Evolutionary conservation across 2,888 invertebrate species (phyloP).

Genomic region (Dynastes maya): DNA sequence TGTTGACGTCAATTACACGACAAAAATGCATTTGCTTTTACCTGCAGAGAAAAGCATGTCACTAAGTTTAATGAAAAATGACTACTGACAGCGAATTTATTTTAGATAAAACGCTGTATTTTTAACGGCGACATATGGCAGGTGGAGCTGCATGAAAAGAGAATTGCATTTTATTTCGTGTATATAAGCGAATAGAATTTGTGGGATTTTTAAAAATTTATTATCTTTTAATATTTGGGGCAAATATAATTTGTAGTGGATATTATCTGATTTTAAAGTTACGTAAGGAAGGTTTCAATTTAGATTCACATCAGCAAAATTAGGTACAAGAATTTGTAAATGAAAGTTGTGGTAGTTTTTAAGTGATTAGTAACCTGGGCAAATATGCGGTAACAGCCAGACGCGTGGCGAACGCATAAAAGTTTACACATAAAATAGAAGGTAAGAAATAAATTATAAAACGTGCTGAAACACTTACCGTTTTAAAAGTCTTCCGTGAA

Average conservation of each 20-base stretch:
- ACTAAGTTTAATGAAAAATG: constrained; percentile 51
- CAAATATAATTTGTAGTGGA: no score
- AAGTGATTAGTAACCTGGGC: no score
- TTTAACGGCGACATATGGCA: constrained; percentile 9
- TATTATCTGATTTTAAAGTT: no score
- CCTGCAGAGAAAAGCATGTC: constrained; percentile 47
- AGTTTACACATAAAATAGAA: no score
- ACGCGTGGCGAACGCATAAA: no score
- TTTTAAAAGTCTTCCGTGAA: no score
- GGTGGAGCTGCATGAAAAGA: background rate
- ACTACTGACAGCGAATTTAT: constrained; percentile 52
- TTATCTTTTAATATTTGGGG: background rate
- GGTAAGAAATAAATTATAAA: no score
- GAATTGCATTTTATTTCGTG: constrained; percentile 24
- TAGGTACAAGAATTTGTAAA: background rate
- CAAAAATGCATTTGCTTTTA: constrained; percentile 52
- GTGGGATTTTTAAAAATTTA: background rate
- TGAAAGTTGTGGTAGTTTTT: no score
- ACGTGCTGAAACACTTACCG: no score
- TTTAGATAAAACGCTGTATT: constrained; percentile 42
- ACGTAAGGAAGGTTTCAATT: no score
- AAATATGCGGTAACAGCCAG: no score
- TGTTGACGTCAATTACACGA: constrained; percentile 48
- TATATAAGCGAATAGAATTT: background rate
- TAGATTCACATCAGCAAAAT: no score